A percentile compares a stretch with the other conserved stretches of the same genome.
Conservation (phyloP, 2,888 invertebrate species). For the Hypselothyrea guttata region DNA sequence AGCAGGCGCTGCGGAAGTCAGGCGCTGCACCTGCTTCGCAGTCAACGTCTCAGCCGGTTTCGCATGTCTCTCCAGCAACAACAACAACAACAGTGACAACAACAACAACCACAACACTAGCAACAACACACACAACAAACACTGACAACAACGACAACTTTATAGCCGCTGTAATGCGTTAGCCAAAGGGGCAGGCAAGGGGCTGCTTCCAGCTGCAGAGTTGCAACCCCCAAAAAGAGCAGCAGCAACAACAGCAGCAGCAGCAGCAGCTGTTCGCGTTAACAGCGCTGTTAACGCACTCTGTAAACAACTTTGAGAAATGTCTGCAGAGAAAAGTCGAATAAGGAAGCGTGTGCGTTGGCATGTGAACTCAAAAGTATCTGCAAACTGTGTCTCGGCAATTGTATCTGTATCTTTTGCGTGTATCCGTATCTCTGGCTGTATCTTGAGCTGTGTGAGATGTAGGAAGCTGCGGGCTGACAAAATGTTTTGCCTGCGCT, state of each 20-base stretch:
- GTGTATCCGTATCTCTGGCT: constrained; percentile 19
- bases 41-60: constrained; percentile 62
- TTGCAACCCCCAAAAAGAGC: constrained; percentile 52
- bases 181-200: constrained; percentile 27
- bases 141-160: constrained; percentile 60
- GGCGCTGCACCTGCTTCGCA: constrained; percentile 68
- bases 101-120: constrained; percentile 29
- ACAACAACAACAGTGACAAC: constrained; percentile 26
- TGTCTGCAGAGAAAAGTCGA: constrained; percentile 31
- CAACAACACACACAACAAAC: constrained; percentile 55
- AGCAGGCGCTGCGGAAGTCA: constrained; percentile 71
- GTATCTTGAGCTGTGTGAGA: constrained; percentile 10
- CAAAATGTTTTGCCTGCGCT: constrained; percentile 58
- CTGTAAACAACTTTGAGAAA: constrained; percentile 34
- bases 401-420: constrained; percentile 17
- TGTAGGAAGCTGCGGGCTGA: constrained; percentile 57
- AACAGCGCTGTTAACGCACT: constrained; percentile 14
- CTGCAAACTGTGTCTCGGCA: constrained; percentile 18
- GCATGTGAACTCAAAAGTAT: constrained; percentile 37
- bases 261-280: constrained; percentile 32
- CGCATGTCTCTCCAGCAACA: constrained; percentile 54
- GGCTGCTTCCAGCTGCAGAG: constrained; percentile 34
- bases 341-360: constrained; percentile 60
- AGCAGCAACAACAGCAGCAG: constrained; percentile 29
- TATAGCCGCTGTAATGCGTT: constrained; percentile 66